Evolutionary conservation across 2,888 invertebrate species (phyloP).

Genomic region (Strigamia transsilvanica): DNA sequence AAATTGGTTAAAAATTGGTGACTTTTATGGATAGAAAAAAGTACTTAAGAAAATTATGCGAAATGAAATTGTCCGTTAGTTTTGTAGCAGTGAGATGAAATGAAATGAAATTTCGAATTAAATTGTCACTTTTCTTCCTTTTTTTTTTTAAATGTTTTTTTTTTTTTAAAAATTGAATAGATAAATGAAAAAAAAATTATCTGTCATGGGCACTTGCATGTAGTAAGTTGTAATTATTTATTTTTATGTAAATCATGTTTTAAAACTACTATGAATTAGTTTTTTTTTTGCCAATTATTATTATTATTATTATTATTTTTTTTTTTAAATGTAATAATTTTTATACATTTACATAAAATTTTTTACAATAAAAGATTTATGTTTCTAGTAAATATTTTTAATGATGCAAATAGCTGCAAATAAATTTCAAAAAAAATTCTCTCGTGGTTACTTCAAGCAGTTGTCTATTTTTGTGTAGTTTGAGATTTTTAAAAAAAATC

Average conservation of each 20-base stretch:
- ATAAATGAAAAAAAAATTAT: not conserved
- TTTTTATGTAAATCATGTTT: constrained; percentile 40
- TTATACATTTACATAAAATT: not conserved
- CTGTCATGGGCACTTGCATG: constrained; percentile 40
- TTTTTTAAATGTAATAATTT: not conserved
- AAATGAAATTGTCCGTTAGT: not conserved
- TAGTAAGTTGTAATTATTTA: constrained; percentile 10
- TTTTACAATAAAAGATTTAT: constrained; percentile 31
- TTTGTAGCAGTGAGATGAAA: not conserved
- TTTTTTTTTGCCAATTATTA: not conserved
- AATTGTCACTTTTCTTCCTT: too few species aligned
- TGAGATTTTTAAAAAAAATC: not conserved
- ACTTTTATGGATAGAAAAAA: too few species aligned
- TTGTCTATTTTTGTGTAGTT: constrained; percentile 42
- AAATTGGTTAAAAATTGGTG: too few species aligned
- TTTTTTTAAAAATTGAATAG: not conserved
- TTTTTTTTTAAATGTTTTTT: constrained; percentile 1
- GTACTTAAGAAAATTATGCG: constrained; percentile 12
- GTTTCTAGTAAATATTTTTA: constrained; percentile 17
- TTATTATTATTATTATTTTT: not conserved
- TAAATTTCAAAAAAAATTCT: not conserved
- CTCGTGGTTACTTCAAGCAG: constrained; percentile 33
- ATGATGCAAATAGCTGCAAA: constrained; percentile 38
- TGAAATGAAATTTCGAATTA: not conserved
- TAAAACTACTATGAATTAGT: too few species aligned